Conservation (phyloP, 1,140 invertebrate genomes). For the Drepana arcuata region DNA sequence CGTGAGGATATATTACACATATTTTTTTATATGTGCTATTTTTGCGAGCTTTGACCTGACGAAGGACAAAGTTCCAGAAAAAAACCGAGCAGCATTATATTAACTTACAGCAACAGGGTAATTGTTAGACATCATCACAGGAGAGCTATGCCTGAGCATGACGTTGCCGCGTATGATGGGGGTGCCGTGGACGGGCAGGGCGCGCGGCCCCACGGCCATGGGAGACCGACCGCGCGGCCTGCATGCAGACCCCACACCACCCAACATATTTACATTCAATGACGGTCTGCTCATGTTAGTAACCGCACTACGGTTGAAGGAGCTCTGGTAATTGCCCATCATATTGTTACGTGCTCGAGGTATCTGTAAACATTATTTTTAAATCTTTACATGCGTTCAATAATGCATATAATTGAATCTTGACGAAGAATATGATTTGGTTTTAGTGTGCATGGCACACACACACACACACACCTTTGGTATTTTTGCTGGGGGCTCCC, state of each 20-base stretch:
- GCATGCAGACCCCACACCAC: slow-evolving; percentile 14
- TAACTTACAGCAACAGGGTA: slow-evolving; percentile 19
- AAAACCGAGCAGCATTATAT: too few species aligned
- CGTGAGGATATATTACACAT: too few species aligned
- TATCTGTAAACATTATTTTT: too few species aligned
- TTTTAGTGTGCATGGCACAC: too few species aligned
- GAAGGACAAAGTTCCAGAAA: background rate
- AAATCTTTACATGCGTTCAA: too few species aligned
- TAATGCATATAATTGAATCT: too few species aligned
- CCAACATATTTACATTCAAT: slow-evolving; percentile 9
- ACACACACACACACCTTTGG: slow-evolving; percentile 78
- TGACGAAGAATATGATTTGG: too few species aligned
- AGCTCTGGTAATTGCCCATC: slow-evolving; percentile 40
- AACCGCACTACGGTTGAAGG: slow-evolving; percentile 31
- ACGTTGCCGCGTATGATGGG: background rate
- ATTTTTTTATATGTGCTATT: too few species aligned
- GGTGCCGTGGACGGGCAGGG: background rate
- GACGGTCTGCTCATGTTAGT: slow-evolving; percentile 15
- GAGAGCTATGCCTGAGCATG: background rate
- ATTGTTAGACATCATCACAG: background rate
- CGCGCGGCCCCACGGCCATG: too few species aligned
- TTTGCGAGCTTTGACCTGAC: too few species aligned
- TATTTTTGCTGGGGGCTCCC: slow-evolving; percentile 94
- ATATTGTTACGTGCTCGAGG: slow-evolving; percentile 56
- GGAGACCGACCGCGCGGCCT: slow-evolving; percentile 30